phyloP scores from a whole-genome alignment of 92 coral and sea anemone species.

The Palythoa caribaeorum region DNA sequence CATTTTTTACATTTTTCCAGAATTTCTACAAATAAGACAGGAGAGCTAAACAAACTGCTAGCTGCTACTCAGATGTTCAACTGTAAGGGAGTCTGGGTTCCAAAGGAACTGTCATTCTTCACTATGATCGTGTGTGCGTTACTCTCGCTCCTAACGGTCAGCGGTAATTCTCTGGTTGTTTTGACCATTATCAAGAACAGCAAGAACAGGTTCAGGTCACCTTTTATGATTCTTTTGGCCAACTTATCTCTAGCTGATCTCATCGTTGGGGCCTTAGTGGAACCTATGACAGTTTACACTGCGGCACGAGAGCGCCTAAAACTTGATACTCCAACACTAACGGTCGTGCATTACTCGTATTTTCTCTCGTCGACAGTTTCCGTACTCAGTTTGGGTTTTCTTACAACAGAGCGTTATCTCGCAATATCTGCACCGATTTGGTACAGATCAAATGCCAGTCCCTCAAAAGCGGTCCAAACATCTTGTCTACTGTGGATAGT shows the following conservation, averaged over 20 bases:
- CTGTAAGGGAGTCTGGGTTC: conserved; percentile 28
- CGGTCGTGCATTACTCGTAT: conserved; percentile 31
- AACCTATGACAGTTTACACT: conserved; percentile 30
- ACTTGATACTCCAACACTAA: conserved; percentile 4
- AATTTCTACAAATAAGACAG: not conserved
- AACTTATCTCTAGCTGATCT: conserved; percentile 37
- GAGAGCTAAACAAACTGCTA: not conserved
- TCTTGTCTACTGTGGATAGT: conserved; percentile 15
- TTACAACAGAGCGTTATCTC: conserved; percentile 40
- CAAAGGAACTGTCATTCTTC: conserved; percentile 29
- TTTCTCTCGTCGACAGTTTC: conserved; percentile 39
- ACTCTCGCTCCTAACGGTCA: conserved; percentile 20
- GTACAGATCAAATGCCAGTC: conserved; percentile 24
- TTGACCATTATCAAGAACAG: conserved; percentile 7
- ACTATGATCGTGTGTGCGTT: conserved; percentile 35
- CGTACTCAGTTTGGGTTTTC: conserved; percentile 26
- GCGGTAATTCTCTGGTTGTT: conserved; percentile 36
- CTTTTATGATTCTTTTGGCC: conserved; percentile 19
- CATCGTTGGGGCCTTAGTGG: conserved; percentile 30
- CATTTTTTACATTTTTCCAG: too few relatives aligned
- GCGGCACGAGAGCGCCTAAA: conserved; percentile 39
- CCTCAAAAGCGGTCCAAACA: conserved; percentile 6
- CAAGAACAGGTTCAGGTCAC: conserved; percentile 28
- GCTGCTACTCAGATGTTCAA: conserved; percentile 3
- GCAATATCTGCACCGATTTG: conserved; percentile 39